phyloP scores from a whole-genome alignment of 1,140 invertebrate genomes.

The Penaeus japonicus region DNA sequence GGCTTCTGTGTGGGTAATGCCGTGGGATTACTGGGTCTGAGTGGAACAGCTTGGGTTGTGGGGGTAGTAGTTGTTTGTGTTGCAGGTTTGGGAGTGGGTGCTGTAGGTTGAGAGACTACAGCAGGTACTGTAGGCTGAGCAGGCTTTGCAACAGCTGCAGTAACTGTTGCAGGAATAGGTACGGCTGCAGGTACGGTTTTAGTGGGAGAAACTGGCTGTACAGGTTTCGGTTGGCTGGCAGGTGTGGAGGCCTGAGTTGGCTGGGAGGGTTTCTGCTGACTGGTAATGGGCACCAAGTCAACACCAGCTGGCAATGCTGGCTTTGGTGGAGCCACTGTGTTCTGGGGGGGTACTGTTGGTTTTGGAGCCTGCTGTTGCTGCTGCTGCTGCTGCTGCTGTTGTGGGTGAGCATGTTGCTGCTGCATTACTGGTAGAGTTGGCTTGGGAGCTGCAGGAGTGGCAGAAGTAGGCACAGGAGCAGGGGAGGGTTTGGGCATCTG shows the following conservation, averaged over 20 bases:
- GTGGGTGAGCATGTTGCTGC: background rate
- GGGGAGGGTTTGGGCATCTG: conserved; percentile 23
- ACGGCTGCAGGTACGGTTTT: conserved; percentile 47
- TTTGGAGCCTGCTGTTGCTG: conserved; percentile 26
- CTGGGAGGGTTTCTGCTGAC: conserved; percentile 9
- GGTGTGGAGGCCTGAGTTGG: background rate
- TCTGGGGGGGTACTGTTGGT: conserved; percentile 2
- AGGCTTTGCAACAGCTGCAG: conserved; percentile 31
- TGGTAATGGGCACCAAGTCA: no score
- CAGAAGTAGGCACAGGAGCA: background rate
- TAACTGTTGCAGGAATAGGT: conserved; percentile 36
- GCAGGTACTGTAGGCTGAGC: conserved; percentile 15
- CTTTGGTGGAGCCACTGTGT: conserved; percentile 33
- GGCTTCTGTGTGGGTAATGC: conserved; percentile 4
- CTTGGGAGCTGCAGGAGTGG: background rate
- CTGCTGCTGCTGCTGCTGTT: conserved; percentile 28
- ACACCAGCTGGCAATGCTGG: background rate
- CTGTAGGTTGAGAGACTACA: background rate
- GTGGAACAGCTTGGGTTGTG: background rate
- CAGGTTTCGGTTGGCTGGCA: conserved; percentile 23
- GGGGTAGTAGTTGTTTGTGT: background rate
- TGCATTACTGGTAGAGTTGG: background rate
- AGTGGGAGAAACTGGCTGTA: conserved; percentile 31
- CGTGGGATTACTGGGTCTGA: conserved; percentile 16
- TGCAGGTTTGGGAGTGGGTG: background rate